These are phyloP conservation scores for Bombus impatiens DNA, from an alignment of 1,140 invertebrate genomes.

Conservation along the genomic window DNA sequence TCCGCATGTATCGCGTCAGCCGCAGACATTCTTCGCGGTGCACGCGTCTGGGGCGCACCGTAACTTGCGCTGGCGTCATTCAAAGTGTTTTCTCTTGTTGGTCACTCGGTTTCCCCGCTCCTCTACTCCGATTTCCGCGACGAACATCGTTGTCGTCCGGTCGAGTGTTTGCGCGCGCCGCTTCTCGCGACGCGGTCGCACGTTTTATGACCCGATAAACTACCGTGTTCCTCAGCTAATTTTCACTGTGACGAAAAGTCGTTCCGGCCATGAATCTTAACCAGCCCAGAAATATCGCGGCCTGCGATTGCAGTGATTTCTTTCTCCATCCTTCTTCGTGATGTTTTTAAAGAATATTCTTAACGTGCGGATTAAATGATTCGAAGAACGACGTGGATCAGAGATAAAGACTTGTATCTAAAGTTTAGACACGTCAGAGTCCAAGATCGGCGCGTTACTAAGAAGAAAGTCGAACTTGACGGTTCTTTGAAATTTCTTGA, in stretches of 20 bases:
- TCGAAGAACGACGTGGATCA: no score
- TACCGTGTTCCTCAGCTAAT: conserved; percentile 60
- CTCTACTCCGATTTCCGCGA: neutral
- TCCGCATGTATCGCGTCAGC: neutral
- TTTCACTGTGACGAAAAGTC: conserved; percentile 66
- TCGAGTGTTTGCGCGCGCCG: neutral
- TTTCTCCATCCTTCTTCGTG: neutral
- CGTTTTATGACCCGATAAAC: conserved; percentile 64
- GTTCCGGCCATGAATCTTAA: conserved; percentile 63
- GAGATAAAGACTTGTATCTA: no score
- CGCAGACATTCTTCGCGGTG: neutral
- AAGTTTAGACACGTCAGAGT: no score
- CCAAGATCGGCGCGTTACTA: no score
- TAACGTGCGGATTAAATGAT: no score
- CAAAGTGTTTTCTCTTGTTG: neutral
- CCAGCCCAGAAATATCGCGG: conserved; percentile 50
- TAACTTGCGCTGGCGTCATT: conserved; percentile 25
- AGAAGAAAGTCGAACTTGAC: no score
- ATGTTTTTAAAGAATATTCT: no score
- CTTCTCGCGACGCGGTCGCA: conserved; percentile 29
- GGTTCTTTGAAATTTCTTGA: no score
- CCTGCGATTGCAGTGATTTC: conserved; percentile 19
- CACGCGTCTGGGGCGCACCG: neutral
- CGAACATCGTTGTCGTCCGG: neutral
- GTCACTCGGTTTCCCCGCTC: neutral